Evolutionary conservation across 2,797 vertebrate species (phyloP), one percentile per base, ranked within the genome.

Genomic region (Myotis vivesi): DNA sequence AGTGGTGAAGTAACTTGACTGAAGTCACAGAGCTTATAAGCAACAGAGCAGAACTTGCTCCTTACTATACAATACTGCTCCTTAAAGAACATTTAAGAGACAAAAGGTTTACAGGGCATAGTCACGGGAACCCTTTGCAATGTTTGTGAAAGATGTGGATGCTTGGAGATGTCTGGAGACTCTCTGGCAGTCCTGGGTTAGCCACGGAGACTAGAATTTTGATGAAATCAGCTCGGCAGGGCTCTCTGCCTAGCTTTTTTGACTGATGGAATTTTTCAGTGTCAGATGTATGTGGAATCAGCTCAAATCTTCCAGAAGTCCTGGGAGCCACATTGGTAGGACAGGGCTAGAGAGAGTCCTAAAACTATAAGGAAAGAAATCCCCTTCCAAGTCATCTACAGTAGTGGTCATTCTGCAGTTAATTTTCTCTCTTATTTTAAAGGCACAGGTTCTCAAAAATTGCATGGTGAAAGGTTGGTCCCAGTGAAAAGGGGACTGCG

Each of bases 381-480:
- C 44, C 59, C 8, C 9, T n/a, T 90, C 23, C 19, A 73, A 23
- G 25, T 57, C 13, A 36, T 73, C 36, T 44, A 46, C 4, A 51
- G 30, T 4, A n/a, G 15, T 66, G 6, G 22, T 49, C 17, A 55
- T 84, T 46, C 55, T 28, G 59, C 10, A 69, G 6, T 51, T 49
- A 36, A 64, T 90, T 84, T 90, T 77, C 33, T 91, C 22, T 71
- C 51, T 88, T 87, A 84, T 87, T 84, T 71, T 80, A 77, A 76
- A 73, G 49, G 55, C 1, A 38, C 1, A 1, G 38, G 6, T 16
- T 85, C 33, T 91, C 75, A 76, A 96, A 87, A 76, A 46, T 36
- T 77, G 0, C 20, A 19, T n/a, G 4, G n/a, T 87, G 7, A 82
- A 30, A 30, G 36, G 51, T 66, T 59, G 59, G 28, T 16, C 66